Percentiles rank a stretch among this genome's conserved stretches.
Evolutionary conservation across 2,113 vertebrate genomes (phyloP).

Genomic region (Laticauda colubrina): DNA sequence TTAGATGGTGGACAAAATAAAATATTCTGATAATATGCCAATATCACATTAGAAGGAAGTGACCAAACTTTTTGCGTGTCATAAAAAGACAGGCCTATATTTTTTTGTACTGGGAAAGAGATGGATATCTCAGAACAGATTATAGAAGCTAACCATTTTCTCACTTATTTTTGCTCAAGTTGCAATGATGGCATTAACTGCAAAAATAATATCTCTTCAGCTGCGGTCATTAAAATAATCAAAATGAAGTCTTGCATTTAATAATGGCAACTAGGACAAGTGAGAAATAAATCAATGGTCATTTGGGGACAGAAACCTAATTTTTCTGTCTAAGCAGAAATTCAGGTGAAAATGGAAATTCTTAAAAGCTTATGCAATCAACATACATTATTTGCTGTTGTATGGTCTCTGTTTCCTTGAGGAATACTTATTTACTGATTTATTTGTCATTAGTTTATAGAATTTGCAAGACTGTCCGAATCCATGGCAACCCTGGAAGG

Average conservation of each 20-base stretch:
- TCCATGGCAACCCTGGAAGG: background rate
- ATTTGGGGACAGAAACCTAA: background rate
- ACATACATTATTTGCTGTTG: background rate
- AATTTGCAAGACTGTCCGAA: background rate
- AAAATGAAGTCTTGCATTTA: background rate
- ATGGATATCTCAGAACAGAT: conserved; percentile 36
- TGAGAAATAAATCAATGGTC: fast-evolving
- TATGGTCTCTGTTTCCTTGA: background rate
- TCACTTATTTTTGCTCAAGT: conserved; percentile 19
- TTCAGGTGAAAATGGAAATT: background rate
- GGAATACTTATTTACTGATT: background rate
- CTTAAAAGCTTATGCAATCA: background rate
- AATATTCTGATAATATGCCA: conserved; percentile 25
- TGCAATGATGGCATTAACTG: conserved; percentile 4
- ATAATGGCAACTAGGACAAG: background rate
- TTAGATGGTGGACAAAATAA: conserved; percentile 43
- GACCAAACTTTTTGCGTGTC: conserved; percentile 34
- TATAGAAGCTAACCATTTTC: background rate
- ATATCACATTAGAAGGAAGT: conserved; percentile 34
- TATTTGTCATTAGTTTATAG: background rate
- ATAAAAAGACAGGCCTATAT: conserved; percentile 36
- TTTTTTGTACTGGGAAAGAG: background rate
- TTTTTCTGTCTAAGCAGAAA: background rate
- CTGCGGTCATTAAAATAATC: background rate
- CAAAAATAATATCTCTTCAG: background rate